These are phyloP conservation scores for Cettia cetti DNA, from an alignment of 2,113 vertebrate genomes.

Conservation along the genomic window DNA sequence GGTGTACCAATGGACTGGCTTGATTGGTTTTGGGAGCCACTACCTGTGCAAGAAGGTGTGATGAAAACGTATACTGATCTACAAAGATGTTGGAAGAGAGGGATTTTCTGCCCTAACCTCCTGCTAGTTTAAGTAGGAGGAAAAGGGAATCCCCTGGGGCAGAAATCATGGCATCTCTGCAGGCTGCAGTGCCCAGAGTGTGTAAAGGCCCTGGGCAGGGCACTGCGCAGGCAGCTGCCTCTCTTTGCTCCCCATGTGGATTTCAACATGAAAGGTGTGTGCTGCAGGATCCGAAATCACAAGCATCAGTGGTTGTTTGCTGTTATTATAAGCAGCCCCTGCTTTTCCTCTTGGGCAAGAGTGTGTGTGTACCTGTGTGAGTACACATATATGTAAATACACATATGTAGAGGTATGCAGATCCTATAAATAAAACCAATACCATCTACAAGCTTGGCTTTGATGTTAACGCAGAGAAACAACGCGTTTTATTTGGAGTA, in stretches of 20 bases:
- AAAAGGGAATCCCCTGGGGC: background rate
- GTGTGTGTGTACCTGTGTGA: background rate
- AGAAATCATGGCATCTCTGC: background rate
- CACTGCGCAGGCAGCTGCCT: background rate
- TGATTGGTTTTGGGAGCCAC: background rate
- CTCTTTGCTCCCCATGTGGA: background rate
- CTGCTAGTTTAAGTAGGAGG: background rate
- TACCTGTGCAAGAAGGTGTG: background rate
- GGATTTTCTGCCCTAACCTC: background rate
- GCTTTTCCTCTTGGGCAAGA: background rate
- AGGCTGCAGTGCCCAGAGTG: background rate
- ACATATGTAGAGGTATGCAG: background rate
- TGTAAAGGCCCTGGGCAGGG: background rate
- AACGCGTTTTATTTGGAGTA: background rate
- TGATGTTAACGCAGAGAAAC: background rate
- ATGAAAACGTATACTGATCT: background rate
- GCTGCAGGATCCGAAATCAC: background rate
- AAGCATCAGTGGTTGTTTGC: background rate
- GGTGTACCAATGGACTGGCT: background rate
- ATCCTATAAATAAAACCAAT: background rate
- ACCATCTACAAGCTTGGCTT: background rate
- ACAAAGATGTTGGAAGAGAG: background rate
- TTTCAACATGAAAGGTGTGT: background rate
- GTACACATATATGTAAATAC: background rate
- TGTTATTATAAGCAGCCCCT: background rate